Percentiles rank a stretch among this genome's conserved stretches.
These are phyloP conservation scores for Trissonchulus sp. DNA, from an alignment of 2,888 invertebrate genomes.

Conservation along the genomic window DNA sequence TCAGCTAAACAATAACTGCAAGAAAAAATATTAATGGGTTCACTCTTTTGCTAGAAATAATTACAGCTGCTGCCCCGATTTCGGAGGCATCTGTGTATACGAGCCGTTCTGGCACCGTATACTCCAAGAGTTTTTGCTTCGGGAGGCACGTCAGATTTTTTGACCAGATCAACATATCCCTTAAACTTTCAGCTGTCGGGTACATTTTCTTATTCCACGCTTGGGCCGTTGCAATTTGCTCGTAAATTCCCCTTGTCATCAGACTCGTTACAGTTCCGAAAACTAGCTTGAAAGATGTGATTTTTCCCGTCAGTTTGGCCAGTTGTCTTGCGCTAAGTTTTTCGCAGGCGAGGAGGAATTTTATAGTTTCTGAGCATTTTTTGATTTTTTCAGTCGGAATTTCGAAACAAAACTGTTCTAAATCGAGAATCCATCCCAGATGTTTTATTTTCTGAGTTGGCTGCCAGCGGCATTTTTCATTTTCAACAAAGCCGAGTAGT, in stretches of 20 bases:
- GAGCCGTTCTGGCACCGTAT: background rate
- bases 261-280: slow-evolving; percentile 1
- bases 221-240: background rate
- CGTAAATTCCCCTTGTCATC: background rate
- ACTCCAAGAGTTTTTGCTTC: background rate
- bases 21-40: too few relatives aligned
- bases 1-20: too few relatives aligned
- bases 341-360: background rate
- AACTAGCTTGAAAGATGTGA: background rate
- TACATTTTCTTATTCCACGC: background rate
- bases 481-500: background rate
- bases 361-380: background rate
- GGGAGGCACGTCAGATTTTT: background rate
- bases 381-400: background rate
- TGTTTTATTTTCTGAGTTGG: background rate
- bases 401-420: background rate
- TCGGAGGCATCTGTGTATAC: background rate
- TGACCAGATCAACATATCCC: background rate
- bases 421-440: background rate
- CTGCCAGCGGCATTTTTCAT: background rate
- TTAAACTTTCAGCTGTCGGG: background rate
- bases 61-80: background rate
- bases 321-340: background rate
- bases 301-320: background rate
- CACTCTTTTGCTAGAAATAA: too few relatives aligned